Evolutionary conservation across 1,140 invertebrate species (phyloP).

Genomic region (Matsumurasca onukii): DNA sequence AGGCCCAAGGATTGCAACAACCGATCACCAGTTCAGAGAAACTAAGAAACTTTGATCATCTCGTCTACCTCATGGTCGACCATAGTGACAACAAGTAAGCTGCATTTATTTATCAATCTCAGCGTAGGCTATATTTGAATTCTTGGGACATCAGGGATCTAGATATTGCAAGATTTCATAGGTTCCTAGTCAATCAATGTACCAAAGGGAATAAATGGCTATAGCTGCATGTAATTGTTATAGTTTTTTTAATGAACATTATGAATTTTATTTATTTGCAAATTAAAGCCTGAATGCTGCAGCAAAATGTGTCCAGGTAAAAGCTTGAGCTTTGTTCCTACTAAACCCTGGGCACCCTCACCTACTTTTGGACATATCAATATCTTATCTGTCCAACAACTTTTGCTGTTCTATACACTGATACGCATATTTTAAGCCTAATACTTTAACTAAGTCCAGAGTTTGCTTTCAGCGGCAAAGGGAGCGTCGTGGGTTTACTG

Average conservation of each 20-base stretch:
- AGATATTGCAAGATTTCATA: background rate
- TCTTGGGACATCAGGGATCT: background rate
- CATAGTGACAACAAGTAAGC: slow-evolving; percentile 59
- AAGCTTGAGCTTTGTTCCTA: background rate
- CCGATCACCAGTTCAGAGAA: slow-evolving; percentile 68
- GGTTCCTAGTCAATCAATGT: background rate
- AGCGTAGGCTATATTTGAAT: background rate
- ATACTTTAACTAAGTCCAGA: too few relatives aligned
- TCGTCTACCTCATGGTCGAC: slow-evolving; percentile 68
- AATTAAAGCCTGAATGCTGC: too few relatives aligned
- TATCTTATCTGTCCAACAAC: too few relatives aligned
- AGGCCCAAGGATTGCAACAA: slow-evolving; percentile 70
- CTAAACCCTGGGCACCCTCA: background rate
- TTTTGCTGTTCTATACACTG: too few relatives aligned
- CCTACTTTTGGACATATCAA: too few relatives aligned
- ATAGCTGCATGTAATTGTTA: background rate
- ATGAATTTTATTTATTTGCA: background rate
- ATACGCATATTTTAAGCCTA: too few relatives aligned
- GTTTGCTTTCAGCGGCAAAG: slow-evolving; percentile 34
- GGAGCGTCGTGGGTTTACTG: slow-evolving; percentile 68
- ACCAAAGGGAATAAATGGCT: background rate
- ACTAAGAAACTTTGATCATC: slow-evolving; percentile 65
- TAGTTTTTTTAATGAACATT: background rate
- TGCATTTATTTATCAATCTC: background rate
- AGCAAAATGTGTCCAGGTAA: too few relatives aligned